Conservation (phyloP, 2,888 invertebrate species). For the Philaethria dido region DNA sequence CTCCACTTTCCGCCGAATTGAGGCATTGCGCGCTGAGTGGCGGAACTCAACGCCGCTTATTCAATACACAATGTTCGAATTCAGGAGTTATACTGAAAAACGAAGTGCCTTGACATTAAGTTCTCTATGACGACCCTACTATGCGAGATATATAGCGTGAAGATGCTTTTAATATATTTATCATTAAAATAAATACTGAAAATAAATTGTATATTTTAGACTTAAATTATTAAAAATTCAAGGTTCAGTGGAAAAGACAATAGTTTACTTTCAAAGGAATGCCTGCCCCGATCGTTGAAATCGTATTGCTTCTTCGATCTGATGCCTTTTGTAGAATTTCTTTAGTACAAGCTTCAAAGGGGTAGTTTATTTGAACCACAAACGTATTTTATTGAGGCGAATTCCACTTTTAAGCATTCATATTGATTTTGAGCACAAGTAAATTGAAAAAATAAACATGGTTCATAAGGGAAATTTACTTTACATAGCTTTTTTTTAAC, state of each 20-base stretch:
- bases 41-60: too few relatives aligned
- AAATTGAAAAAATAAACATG: conserved; percentile 11
- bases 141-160: too few relatives aligned
- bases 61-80: too few relatives aligned
- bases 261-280: conserved; percentile 36
- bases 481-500: neutral
- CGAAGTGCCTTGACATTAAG: too few relatives aligned
- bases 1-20: too few relatives aligned
- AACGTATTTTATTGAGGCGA: conserved; percentile 24
- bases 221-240: conserved; percentile 18
- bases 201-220: neutral
- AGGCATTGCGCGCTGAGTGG: too few relatives aligned
- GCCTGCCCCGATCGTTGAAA: conserved; percentile 28
- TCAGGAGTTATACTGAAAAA: too few relatives aligned
- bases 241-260: conserved; percentile 28
- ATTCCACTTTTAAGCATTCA: conserved; percentile 28
- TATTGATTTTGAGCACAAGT: conserved; percentile 11
- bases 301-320: conserved; percentile 33
- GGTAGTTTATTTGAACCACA: conserved; percentile 33
- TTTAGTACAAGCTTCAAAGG: conserved; percentile 24
- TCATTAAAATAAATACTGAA: neutral
- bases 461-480: neutral
- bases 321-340: conserved; percentile 31
- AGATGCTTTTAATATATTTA: too few relatives aligned
- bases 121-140: too few relatives aligned